Percentiles rank a stretch among this genome's conserved stretches.
Evolutionary conservation across 1,140 invertebrate species (phyloP).

Genomic region (Metopolophium dirhodum): DNA sequence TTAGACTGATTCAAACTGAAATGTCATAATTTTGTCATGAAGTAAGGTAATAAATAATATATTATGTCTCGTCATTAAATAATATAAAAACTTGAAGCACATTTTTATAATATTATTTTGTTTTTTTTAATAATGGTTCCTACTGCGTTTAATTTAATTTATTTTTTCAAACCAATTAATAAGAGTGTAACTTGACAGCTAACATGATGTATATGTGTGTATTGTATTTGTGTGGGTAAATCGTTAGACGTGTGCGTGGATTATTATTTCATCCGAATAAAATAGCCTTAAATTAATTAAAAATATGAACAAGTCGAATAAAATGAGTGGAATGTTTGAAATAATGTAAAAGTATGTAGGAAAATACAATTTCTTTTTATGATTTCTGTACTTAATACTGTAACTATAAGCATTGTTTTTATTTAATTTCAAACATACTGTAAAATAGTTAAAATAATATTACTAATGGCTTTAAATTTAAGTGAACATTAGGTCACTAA

Average conservation of each 20-base stretch:
- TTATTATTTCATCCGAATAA: not conserved
- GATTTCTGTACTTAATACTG: not conserved
- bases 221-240: not conserved
- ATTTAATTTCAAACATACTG: not conserved
- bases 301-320: not conserved
- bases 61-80: not conserved
- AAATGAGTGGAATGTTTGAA: not conserved
- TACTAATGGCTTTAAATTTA: not conserved
- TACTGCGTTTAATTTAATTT: not conserved
- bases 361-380: not conserved
- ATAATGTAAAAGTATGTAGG: not conserved
- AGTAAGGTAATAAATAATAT: not conserved
- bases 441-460: not conserved
- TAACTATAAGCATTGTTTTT: not conserved
- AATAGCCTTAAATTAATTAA: constrained; percentile 10
- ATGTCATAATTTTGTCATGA: not conserved
- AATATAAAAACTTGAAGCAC: not conserved
- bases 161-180: not conserved
- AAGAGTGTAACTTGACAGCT: not conserved
- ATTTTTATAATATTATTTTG: not conserved
- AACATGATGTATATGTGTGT: not conserved
- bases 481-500: not conserved
- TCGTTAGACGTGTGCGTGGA: not conserved
- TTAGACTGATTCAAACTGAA: not conserved
- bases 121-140: not conserved